Evolutionary conservation across 2,797 vertebrate genomes (phyloP).

Genomic region (Aplochiton taeniatus): DNA sequence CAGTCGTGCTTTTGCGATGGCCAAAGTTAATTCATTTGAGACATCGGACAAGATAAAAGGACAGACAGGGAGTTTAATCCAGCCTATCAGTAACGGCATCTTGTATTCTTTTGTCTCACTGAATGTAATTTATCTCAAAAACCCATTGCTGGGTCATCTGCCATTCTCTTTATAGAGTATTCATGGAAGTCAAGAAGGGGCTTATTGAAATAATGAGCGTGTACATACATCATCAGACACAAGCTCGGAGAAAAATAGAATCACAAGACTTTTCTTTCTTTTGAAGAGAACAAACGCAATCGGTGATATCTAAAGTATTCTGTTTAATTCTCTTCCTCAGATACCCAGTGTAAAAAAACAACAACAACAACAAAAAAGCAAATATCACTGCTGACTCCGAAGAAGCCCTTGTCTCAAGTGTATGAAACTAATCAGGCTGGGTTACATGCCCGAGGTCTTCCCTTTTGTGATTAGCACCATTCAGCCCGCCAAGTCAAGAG

Average conservation of each 20-base stretch:
- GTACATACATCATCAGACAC: conserved; percentile 56
- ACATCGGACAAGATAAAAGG: conserved; percentile 49
- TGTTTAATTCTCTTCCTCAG: conserved; percentile 74
- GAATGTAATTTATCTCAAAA: conserved; percentile 64
- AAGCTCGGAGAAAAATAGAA: conserved; percentile 29
- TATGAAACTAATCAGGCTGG: conserved; percentile 71
- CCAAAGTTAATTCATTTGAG: conserved; percentile 22
- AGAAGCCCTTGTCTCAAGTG: conserved; percentile 63
- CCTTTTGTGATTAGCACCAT: conserved; percentile 64
- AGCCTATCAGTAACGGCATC: conserved; percentile 41
- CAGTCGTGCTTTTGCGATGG: no score
- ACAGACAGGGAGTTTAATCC: conserved; percentile 33
- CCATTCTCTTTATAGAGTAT: conserved; percentile 76
- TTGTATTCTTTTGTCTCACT: conserved; percentile 71
- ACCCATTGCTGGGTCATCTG: conserved; percentile 65
- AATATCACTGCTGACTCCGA: conserved; percentile 67
- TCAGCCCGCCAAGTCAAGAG: conserved; percentile 58
- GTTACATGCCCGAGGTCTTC: conserved; percentile 67
- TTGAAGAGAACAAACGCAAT: conserved; percentile 77
- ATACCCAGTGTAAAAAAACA: conserved; percentile 54
- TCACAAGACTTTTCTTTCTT: conserved; percentile 55
- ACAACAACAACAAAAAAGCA: conserved; percentile 49
- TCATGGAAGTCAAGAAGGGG: conserved; percentile 65
- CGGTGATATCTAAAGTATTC: conserved; percentile 74
- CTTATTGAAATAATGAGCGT: conserved; percentile 76